Percentiles rank a stretch among this genome's conserved stretches.
Conservation (phyloP, 1,140 invertebrate species). For the Brachionus sp. region DNA sequence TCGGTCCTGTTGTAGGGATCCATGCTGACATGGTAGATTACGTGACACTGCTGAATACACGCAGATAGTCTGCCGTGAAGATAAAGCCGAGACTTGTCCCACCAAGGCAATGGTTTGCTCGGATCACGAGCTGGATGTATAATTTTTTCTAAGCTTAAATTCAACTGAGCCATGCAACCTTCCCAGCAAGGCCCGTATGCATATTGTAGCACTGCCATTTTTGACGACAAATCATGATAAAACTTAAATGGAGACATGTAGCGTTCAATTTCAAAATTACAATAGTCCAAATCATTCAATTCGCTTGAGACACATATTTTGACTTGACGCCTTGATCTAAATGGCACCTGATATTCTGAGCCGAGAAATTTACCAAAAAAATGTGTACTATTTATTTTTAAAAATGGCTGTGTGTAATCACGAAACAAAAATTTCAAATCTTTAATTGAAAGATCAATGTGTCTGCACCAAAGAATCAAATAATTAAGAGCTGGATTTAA, state of each 20-base stretch:
- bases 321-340: constrained; percentile 64
- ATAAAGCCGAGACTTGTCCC: constrained; percentile 90
- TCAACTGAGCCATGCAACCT: constrained; percentile 89
- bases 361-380: constrained; percentile 84
- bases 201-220: constrained; percentile 50
- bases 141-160: constrained; percentile 73
- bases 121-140: constrained; percentile 85
- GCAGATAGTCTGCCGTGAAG: constrained; percentile 87
- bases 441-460: constrained; percentile 72
- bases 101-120: constrained; percentile 85
- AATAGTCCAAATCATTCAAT: constrained; percentile 57
- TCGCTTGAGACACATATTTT: constrained; percentile 55
- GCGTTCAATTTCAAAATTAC: constrained; percentile 61
- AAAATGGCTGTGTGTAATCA: constrained; percentile 90
- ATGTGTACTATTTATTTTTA: constrained; percentile 75
- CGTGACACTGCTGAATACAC: constrained; percentile 79
- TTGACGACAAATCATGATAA: constrained; percentile 93
- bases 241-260: constrained; percentile 92
- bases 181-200: constrained; percentile 75
- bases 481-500: neutral
- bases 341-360: constrained; percentile 77
- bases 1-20: constrained; percentile 98
- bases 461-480: constrained; percentile 81
- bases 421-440: constrained; percentile 81
- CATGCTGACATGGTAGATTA: constrained; percentile 80